These are phyloP conservation scores for Heptranchias perlo DNA, from an alignment of 2,113 vertebrate species.

Conservation along the genomic window DNA sequence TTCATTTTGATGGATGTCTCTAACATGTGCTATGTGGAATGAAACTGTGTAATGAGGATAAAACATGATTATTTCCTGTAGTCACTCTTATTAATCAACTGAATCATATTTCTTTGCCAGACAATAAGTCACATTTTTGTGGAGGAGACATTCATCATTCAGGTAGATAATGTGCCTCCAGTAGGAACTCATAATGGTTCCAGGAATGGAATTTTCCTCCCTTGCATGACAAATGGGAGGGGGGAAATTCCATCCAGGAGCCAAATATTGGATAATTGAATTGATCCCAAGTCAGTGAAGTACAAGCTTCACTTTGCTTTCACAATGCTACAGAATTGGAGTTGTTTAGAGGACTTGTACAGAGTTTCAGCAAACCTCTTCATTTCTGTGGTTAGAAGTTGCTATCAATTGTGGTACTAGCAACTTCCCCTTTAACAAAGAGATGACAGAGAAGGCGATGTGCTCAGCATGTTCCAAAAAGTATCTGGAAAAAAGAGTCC, in stretches of 20 bases:
- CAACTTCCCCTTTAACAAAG: not conserved
- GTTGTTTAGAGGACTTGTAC: not conserved
- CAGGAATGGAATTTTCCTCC: conserved; percentile 18
- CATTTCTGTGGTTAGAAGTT: not conserved
- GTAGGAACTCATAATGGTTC: not conserved
- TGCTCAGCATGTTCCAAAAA: not conserved
- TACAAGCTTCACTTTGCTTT: not conserved
- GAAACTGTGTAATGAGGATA: not conserved
- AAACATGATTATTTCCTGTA: not conserved
- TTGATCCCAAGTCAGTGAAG: not conserved
- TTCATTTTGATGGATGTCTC: conserved; percentile 9
- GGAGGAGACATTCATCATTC: not conserved
- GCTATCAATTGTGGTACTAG: not conserved
- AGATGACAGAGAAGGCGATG: not conserved
- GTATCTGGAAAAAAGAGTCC: not conserved
- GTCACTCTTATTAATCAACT: not conserved
- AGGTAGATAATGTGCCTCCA: not conserved
- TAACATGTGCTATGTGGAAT: not conserved
- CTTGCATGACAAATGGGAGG: not conserved
- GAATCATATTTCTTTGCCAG: not conserved
- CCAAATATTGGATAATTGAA: not conserved
- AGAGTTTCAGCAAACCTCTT: not conserved
- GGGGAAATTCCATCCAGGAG: not conserved
- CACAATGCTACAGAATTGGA: not conserved
- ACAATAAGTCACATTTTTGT: conserved; percentile 6